Percentiles rank a stretch among this genome's conserved stretches.
phyloP scores from a whole-genome alignment of 1,140 invertebrate species.

The Meloidogyne hapla region DNA sequence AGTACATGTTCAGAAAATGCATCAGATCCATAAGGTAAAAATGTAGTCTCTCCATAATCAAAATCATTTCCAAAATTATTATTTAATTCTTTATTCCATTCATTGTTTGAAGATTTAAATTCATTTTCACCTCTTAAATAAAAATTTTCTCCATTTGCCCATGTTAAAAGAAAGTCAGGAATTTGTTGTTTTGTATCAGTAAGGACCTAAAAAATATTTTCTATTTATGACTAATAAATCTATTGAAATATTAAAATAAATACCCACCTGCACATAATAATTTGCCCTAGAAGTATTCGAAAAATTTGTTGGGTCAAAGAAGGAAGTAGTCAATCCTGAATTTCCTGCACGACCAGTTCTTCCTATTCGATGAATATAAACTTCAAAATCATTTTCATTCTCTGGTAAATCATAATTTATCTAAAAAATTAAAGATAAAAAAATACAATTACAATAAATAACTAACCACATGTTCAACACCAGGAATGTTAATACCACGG shows the following conservation, averaged over 20 bases:
- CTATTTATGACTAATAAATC: background rate
- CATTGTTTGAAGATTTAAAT: background rate
- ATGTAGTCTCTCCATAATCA: background rate
- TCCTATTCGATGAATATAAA: slow-evolving; percentile 94
- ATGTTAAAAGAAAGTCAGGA: background rate
- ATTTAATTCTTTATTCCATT: background rate
- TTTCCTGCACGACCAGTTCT: slow-evolving; percentile 75
- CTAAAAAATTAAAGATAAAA: background rate
- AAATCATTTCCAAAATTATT: background rate
- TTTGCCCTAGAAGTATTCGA: background rate
- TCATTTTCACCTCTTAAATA: background rate
- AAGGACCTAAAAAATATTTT: background rate
- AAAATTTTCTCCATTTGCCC: background rate
- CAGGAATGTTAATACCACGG: slow-evolving; percentile 41
- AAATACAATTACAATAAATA: slow-evolving; percentile 69
- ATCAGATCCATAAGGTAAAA: background rate
- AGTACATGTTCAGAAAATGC: background rate
- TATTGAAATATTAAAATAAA: background rate
- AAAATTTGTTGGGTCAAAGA: slow-evolving; percentile 76
- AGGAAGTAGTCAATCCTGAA: slow-evolving; percentile 85
- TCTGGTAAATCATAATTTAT: slow-evolving; percentile 87
- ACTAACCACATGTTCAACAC: slow-evolving; percentile 71
- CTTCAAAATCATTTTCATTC: slow-evolving; percentile 63
- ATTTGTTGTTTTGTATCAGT: background rate
- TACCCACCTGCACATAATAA: background rate